Conservation (phyloP, 2,888 invertebrate species). For the Nephrotoma guestfalica region DNA sequence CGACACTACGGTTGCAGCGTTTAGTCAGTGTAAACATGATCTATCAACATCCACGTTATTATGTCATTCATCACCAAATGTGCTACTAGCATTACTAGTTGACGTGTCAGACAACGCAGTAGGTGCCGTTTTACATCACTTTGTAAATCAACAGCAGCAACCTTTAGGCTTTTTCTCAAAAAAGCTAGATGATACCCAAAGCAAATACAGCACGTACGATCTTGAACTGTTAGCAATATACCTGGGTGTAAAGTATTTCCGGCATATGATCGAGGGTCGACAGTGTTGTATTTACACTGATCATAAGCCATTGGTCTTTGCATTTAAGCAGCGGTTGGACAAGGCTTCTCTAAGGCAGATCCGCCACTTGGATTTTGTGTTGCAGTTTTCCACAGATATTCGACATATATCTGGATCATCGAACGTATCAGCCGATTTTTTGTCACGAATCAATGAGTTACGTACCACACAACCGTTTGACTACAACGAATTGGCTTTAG, state of each 20-base stretch:
- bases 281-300: no score
- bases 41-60: background rate
- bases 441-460: no score
- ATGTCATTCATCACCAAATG: background rate
- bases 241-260: background rate
- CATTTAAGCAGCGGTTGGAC: no score
- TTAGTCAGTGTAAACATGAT: background rate
- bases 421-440: no score
- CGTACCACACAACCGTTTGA: no score
- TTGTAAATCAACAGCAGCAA: no score
- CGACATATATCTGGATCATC: no score
- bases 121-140: background rate
- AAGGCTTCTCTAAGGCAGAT: no score
- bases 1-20: background rate
- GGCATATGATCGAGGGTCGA: accelerated
- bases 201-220: background rate
- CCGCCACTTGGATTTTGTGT: no score
- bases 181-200: background rate
- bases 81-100: background rate
- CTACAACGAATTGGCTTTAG: no score
- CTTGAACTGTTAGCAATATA: background rate
- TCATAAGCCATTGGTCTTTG: no score
- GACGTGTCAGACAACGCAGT: background rate
- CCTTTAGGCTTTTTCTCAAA: background rate
- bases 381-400: no score